phyloP scores from a whole-genome alignment of 2,888 invertebrate genomes.

The Capitulum mitella region DNA sequence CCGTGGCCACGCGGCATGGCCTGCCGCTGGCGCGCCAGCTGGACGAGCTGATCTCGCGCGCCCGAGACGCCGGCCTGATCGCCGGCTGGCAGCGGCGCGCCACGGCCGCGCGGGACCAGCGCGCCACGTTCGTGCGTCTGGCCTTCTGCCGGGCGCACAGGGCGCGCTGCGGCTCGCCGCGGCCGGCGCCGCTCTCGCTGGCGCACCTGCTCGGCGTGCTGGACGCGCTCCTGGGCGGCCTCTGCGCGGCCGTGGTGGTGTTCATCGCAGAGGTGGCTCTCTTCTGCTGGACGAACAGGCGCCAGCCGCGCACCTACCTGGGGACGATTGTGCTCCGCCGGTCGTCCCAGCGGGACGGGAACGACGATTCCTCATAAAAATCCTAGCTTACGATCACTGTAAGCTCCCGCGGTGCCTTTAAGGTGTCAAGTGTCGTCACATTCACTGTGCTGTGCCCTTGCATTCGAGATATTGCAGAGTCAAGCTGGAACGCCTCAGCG shows the following conservation, averaged over 20 bases:
- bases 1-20: neutral
- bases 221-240: neutral
- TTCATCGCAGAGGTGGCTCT: neutral
- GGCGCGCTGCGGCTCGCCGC: neutral
- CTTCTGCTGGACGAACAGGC: neutral
- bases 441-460: too few relatives aligned
- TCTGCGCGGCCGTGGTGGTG: neutral
- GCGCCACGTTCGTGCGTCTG: neutral
- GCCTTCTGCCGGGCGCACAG: neutral
- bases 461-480: too few relatives aligned
- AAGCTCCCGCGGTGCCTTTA: too few relatives aligned
- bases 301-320: neutral
- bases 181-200: neutral
- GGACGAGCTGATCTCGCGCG: neutral
- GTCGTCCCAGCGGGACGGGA: too few relatives aligned
- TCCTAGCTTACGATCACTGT: too few relatives aligned
- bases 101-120: neutral
- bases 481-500: too few relatives aligned
- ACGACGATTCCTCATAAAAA: too few relatives aligned
- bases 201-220: neutral
- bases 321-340: neutral
- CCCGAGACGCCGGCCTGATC: neutral
- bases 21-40: neutral
- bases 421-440: too few relatives aligned
- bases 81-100: neutral